These are phyloP conservation scores for Acanthosepion lycidas DNA, from an alignment of 2,888 invertebrate genomes.

Conservation along the genomic window DNA sequence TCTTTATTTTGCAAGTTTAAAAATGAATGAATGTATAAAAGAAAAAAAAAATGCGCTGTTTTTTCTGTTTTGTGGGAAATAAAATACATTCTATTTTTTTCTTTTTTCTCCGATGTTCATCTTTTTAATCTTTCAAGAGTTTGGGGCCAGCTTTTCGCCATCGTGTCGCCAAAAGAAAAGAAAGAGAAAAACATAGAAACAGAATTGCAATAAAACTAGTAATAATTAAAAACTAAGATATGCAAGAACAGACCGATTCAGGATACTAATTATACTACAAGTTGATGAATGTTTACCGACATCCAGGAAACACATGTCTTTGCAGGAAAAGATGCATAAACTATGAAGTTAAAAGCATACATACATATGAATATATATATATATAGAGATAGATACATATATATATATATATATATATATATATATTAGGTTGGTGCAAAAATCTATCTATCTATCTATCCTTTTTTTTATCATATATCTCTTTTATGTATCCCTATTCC, in stretches of 20 bases:
- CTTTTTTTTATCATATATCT: too few relatives aligned
- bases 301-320: not conserved
- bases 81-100: not conserved
- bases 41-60: too few relatives aligned
- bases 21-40: not conserved
- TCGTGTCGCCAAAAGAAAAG: not conserved
- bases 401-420: too few relatives aligned
- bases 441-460: too few relatives aligned
- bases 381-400: too few relatives aligned
- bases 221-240: not conserved
- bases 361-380: not conserved
- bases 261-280: not conserved
- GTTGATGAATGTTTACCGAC: not conserved
- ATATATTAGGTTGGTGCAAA: too few relatives aligned
- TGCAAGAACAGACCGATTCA: not conserved
- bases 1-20: not conserved
- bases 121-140: not conserved
- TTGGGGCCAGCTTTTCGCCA: not conserved
- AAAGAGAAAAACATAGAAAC: not conserved
- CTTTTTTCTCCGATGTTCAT: not conserved
- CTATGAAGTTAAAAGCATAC: not conserved
- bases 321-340: not conserved
- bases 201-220: not conserved
- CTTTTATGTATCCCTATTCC: too few relatives aligned
- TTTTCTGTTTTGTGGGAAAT: not conserved